Evolutionary conservation across 2,113 vertebrate genomes (phyloP), one percentile per base, ranked within the genome.

Genomic region (Chloropsis cyanopogon): DNA sequence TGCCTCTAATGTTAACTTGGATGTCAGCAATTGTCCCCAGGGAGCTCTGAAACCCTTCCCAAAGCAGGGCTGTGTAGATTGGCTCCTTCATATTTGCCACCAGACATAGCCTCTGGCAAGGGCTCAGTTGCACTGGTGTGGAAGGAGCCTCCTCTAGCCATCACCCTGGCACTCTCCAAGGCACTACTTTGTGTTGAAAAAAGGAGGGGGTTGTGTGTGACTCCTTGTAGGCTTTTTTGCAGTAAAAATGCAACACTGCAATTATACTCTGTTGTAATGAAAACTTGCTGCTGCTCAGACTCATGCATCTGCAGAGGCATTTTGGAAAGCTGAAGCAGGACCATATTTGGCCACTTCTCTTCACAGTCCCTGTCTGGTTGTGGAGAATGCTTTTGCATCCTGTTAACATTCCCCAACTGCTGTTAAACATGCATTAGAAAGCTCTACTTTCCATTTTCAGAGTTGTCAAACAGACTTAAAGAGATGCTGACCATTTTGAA

Each of bases 271-370:
- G 28, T 46, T 70, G 44, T n/a, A 86, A 64, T 29, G 57, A 77
- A 86, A 86, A 70, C 24, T 77, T 39, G 14, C 41, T 63, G 63
- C 56, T 76, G 24, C 53, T 28, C 65, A 28, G 24, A 61, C 68
- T 33, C 5, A 1, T 64, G 26, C 25, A 61, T 79, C 56, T 91
- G 65, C 19, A 13, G 63, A 65, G 86, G 71, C 76, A 75, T 80
- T 85, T 78, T 84, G 47, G 88, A 82, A 91, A 82, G 92, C 79
- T 86, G 88, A 86, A 86, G 89, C 90, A 96, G 90, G 54, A 96
- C 97, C 97, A 89, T 98, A 97, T 97, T 97, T 98, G 97, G 97
- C 91, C 76, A 95, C 93, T 93, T 96, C 29, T 56, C 83, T 95
- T 80, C 71, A 12, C 44, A 92, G 92, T 87, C 93, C 66, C 91